Base-by-base conservation (phyloP, 2,113 vertebrate genomes). In the Puffinus mauretanicus region DNA sequence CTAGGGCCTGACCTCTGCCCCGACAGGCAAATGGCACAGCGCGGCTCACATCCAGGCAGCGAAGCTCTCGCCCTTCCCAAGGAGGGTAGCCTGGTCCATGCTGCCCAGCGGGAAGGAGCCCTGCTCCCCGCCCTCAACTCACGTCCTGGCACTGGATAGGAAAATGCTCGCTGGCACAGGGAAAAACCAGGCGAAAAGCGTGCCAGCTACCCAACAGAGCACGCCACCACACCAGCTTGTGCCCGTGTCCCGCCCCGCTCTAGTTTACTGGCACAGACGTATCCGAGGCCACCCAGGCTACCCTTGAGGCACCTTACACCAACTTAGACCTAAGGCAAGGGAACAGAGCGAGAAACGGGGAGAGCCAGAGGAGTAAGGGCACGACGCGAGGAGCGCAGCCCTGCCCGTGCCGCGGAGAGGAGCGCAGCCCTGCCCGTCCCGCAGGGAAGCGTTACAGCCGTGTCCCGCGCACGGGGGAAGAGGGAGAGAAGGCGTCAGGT, bases 101-200 rank as follows among this genome's bases (percentile, higher is more conserved):
- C 1, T 58, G 26, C 15, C 42, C 44, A n/a, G 36, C 15, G 7
- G 19, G 42, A 73, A 67, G 44, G n/a, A 78, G 7, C 44, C 44
- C 82, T 34, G 3, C n/a, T 16, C 64, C 57, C 38, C 32, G 25
- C 19, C 22, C 22, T 40, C 1, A 0, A 24, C 25, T 17, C 40
- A 22, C 0, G 2, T 11, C 38, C 18, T 30, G 22, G 25, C 17
- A 51, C 5, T 11, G 10, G 55, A 29, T 3, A 7, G 72, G 57
- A 51, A 61, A 79, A 71, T 1, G 1, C 16, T 27, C 2, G 0
- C 0, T 54, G 44, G n/a, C 27, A 40, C 0, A 44, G 47, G 20
- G 46, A 4, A 78, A 78, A 73, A 47, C 3, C 10, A 44, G 4
- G 19, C 6, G 24, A 12, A 49, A 47, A 64, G 34, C 3, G 2